Percentiles rank a stretch among this genome's conserved stretches.
Conservation (phyloP, 2,113 vertebrate species). For the Dromas ardeola region DNA sequence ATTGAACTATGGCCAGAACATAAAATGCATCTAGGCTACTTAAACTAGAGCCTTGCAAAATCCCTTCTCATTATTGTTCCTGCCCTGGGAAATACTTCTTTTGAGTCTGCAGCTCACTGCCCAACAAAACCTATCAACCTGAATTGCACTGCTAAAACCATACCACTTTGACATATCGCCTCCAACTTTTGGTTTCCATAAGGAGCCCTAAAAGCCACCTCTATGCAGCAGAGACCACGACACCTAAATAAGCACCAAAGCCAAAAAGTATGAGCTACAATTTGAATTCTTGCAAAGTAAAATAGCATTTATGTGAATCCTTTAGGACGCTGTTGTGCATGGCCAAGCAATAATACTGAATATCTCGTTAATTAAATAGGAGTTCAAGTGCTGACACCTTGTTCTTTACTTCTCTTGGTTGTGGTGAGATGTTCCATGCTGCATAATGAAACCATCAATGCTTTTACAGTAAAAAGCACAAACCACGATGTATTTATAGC, state of each 20-base stretch:
- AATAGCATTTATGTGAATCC: not conserved
- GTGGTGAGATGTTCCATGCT: not conserved
- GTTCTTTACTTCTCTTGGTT: not conserved
- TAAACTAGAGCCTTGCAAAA: not conserved
- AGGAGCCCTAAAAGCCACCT: not conserved
- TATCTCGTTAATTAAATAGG: not conserved
- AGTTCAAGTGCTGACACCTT: not conserved
- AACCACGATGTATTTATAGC: not conserved
- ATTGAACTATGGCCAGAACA: not conserved
- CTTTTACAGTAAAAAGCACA: not conserved
- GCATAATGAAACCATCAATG: not conserved
- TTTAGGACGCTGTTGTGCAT: rapidly evolving
- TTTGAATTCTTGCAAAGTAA: not conserved
- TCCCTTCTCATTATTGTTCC: not conserved
- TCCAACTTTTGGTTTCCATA: rapidly evolving
- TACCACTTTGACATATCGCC: rapidly evolving
- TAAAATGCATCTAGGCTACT: not conserved
- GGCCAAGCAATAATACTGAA: not conserved
- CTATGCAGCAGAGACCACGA: rapidly evolving
- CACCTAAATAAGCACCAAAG: not conserved
- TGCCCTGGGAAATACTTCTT: not conserved
- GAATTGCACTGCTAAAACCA: not conserved
- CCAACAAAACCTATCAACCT: not conserved
- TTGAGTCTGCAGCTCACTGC: not conserved
- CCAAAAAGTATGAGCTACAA: not conserved